Percentiles rank a stretch among this genome's conserved stretches.
phyloP scores from a whole-genome alignment of 2,113 vertebrate species.

The Myotis lucifugus region DNA sequence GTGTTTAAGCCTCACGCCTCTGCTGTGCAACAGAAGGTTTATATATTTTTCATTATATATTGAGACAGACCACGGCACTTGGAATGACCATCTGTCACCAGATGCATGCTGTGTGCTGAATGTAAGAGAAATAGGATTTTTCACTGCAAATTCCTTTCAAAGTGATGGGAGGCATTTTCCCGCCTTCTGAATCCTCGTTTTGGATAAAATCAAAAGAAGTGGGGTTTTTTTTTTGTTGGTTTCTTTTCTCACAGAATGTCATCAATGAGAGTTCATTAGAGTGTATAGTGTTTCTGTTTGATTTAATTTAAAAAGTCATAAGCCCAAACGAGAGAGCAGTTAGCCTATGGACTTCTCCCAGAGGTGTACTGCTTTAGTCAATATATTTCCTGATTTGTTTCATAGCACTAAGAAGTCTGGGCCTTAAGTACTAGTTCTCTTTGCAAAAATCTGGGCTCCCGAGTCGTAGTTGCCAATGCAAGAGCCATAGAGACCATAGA shows the following conservation, averaged over 20 bases:
- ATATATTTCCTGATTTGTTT: constrained; percentile 9
- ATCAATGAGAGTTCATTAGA: neutral
- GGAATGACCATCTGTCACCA: constrained; percentile 83
- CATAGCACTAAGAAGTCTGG: neutral
- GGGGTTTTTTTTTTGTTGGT: neutral
- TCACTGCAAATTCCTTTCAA: constrained; percentile 16
- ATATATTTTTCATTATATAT: constrained; percentile 83
- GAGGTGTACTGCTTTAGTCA: neutral
- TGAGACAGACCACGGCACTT: constrained; percentile 75
- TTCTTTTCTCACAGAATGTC: constrained; percentile 36
- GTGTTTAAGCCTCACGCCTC: constrained; percentile 81
- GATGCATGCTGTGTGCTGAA: constrained; percentile 63
- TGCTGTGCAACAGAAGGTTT: constrained; percentile 84
- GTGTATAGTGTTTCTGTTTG: neutral
- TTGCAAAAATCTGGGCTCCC: neutral
- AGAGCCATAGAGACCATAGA: neutral
- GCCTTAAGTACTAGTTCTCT: neutral
- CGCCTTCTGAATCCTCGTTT: neutral
- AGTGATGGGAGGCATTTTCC: neutral
- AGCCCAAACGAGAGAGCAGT: neutral
- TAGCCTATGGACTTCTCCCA: neutral
- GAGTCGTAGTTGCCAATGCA: neutral
- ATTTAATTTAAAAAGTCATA: constrained; percentile 24
- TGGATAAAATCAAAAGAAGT: neutral
- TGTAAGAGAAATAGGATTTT: constrained; percentile 67